Evolutionary conservation across 2,888 invertebrate species (phyloP).

Genomic region (Pherbina coryleti): DNA sequence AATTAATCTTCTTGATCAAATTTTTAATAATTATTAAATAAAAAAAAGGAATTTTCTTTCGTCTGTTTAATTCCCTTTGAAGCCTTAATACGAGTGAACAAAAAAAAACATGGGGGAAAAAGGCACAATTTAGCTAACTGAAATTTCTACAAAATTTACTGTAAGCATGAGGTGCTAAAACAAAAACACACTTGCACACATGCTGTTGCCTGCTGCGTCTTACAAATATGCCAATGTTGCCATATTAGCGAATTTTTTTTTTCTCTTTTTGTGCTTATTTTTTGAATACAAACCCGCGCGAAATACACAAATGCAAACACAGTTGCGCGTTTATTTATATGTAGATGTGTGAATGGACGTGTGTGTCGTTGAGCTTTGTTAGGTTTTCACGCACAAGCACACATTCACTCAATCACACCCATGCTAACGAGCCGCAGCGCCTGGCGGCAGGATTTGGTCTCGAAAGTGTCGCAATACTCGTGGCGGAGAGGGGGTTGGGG

Average conservation of each 20-base stretch:
- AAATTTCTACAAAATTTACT: no score
- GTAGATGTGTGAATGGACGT: neutral
- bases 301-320: neutral
- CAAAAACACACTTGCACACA: conserved; percentile 2
- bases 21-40: no score
- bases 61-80: no score
- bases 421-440: neutral
- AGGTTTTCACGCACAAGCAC: neutral
- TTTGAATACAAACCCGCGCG: neutral
- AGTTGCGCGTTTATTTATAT: neutral
- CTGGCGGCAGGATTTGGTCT: neutral
- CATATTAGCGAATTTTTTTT: conserved; percentile 42
- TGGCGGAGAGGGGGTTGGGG: no score
- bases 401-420: neutral
- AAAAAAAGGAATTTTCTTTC: no score
- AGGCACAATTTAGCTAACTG: no score
- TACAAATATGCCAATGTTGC: conserved; percentile 41
- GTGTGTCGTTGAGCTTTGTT: neutral
- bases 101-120: no score
- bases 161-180: neutral
- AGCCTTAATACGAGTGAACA: no score
- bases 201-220: conserved; percentile 19
- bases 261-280: neutral
- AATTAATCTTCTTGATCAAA: no score
- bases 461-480: neutral